A percentile compares a stretch with the other conserved stretches of the same genome.
phyloP scores from a whole-genome alignment of 2,888 invertebrate species.

The Ichneumon xanthorius region DNA sequence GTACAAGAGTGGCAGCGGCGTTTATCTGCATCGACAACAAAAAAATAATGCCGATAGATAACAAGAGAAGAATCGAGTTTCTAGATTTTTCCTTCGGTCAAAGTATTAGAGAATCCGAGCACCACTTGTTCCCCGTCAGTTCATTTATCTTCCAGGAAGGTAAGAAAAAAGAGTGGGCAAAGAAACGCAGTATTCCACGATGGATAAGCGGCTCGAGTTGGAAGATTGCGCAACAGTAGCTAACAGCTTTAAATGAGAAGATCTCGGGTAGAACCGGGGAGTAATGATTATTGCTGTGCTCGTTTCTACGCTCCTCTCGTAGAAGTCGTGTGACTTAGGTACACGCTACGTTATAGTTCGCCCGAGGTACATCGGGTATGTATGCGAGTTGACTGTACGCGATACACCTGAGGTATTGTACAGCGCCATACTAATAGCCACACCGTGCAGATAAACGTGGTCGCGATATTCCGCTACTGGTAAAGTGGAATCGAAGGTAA shows the following conservation, averaged over 20 bases:
- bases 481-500: not conserved
- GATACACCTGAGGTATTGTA: not conserved
- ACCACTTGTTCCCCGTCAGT: not conserved
- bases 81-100: not conserved
- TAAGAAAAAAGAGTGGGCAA: not conserved
- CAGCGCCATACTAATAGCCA: not conserved
- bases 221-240: not conserved
- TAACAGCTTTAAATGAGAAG: not conserved
- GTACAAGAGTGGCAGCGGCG: not conserved
- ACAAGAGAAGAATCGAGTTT: not conserved
- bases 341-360: constrained; percentile 8
- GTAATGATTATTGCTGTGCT: constrained; percentile 49
- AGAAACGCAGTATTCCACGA: constrained; percentile 1
- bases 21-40: not conserved
- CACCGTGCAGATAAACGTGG: constrained; percentile 9
- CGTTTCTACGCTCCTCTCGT: not conserved
- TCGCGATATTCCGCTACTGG: constrained; percentile 18
- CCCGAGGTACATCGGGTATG: not conserved
- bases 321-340: constrained; percentile 6
- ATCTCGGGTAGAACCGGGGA: constrained; percentile 5
- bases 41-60: not conserved
- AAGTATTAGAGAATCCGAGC: not conserved
- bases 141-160: not conserved
- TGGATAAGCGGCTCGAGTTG: constrained; percentile 22
- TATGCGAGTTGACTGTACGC: not conserved